Evolutionary conservation across 2,113 vertebrate genomes (phyloP).

Genomic region (Felis chaus): DNA sequence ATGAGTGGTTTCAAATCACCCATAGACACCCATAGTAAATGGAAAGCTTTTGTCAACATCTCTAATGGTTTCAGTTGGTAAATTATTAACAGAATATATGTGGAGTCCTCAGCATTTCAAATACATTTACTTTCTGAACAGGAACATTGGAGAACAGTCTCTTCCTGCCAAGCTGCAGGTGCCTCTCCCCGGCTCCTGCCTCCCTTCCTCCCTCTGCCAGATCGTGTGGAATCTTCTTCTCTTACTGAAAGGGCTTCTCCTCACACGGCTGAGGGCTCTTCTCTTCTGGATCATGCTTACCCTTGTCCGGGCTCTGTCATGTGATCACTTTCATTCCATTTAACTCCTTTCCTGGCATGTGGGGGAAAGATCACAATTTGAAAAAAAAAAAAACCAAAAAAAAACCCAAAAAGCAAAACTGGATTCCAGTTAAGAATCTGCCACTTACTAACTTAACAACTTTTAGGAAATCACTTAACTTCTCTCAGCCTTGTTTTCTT

Average conservation of each 20-base stretch:
- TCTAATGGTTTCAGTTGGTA: constrained; percentile 77
- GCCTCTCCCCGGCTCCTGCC: not conserved
- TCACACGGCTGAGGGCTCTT: not conserved
- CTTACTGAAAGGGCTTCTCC: not conserved
- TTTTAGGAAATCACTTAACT: not conserved
- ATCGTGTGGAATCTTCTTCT: not conserved
- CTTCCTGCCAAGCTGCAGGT: constrained; percentile 39
- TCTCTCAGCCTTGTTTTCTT: not conserved
- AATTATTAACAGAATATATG: constrained; percentile 80
- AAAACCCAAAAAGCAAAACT: not conserved
- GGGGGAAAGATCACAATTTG: not conserved
- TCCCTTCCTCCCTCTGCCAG: not conserved
- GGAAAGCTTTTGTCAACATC: constrained; percentile 78
- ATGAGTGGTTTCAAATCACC: constrained; percentile 62
- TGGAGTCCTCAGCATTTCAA: constrained; percentile 71
- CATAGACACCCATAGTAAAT: constrained; percentile 70
- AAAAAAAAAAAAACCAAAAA: not conserved
- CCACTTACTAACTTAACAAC: constrained; percentile 51
- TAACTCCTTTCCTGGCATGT: not conserved
- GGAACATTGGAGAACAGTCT: constrained; percentile 63
- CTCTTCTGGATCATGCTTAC: not conserved
- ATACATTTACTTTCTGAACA: constrained; percentile 67
- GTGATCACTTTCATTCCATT: not conserved
- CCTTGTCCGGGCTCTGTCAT: not conserved
- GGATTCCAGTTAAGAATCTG: not conserved